These are phyloP conservation scores for Bursaphelenchus okinawaensis DNA, from an alignment of 2,888 invertebrate species.

Conservation along the genomic window DNA sequence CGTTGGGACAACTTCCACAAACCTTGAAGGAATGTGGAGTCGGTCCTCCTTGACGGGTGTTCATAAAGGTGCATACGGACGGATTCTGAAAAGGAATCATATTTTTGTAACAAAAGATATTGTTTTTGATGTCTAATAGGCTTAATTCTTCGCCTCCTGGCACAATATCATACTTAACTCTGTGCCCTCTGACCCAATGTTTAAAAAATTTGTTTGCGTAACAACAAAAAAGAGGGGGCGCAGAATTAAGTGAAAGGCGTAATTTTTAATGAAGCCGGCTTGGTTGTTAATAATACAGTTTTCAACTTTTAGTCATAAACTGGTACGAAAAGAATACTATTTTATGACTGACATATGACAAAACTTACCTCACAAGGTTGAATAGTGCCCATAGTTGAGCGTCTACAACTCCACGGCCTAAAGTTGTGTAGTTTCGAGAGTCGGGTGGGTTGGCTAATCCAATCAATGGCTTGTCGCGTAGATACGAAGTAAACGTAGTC, in stretches of 20 bases:
- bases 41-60: constrained; percentile 21
- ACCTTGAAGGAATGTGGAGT: constrained; percentile 51
- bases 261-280: too few relatives aligned
- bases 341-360: too few relatives aligned
- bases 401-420: constrained; percentile 50
- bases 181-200: too few relatives aligned
- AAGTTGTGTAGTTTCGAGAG: constrained; percentile 33
- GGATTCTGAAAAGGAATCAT: constrained; percentile 35
- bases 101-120: too few relatives aligned
- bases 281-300: too few relatives aligned
- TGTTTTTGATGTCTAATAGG: too few relatives aligned
- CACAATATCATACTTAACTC: too few relatives aligned
- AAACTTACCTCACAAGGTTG: constrained; percentile 51
- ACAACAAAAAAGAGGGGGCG: too few relatives aligned
- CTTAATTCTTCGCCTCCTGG: neutral
- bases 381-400: constrained; percentile 29
- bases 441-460: constrained; percentile 49
- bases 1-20: constrained; percentile 50
- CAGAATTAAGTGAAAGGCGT: too few relatives aligned
- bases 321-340: too few relatives aligned
- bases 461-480: constrained; percentile 46
- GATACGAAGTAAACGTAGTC: constrained; percentile 53
- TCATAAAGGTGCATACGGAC: constrained; percentile 43
- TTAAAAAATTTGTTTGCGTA: too few relatives aligned
- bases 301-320: too few relatives aligned